Evolutionary conservation across 2,888 invertebrate genomes (phyloP).

Genomic region (Tachina lurida): DNA sequence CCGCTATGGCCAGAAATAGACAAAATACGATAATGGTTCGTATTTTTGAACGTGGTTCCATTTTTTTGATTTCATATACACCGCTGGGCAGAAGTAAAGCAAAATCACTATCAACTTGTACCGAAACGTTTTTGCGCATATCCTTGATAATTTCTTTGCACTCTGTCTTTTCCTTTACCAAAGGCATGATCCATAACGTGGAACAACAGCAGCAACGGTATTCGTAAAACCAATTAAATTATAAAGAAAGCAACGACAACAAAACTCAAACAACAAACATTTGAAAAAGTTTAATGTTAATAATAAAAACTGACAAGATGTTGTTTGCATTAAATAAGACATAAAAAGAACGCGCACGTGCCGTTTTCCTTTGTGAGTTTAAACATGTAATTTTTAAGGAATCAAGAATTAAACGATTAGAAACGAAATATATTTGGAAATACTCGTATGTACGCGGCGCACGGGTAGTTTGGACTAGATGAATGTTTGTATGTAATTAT

Average conservation of each 20-base stretch:
- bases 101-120: constrained; percentile 93
- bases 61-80: constrained; percentile 91
- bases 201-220: constrained; percentile 25
- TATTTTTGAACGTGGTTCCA: constrained; percentile 92
- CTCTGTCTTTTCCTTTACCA: constrained; percentile 54
- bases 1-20: constrained; percentile 91
- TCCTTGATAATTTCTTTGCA: constrained; percentile 75
- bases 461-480: constrained; percentile 23
- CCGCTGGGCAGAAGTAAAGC: constrained; percentile 90
- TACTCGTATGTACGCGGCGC: not conserved
- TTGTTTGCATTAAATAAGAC: constrained; percentile 40
- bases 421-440: constrained; percentile 9
- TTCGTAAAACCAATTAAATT: constrained; percentile 29
- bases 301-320: not conserved
- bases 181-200: constrained; percentile 69
- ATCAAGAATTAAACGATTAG: not conserved
- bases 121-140: constrained; percentile 90
- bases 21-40: constrained; percentile 92
- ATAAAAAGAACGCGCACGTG: constrained; percentile 30
- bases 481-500: not conserved
- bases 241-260: not conserved
- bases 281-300: constrained; percentile 10
- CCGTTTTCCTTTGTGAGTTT: not conserved
- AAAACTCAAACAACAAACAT: not conserved
- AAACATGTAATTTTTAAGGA: constrained; percentile 1